Conservation (phyloP, 2,113 vertebrate species). For the Lanius collurio region DNA sequence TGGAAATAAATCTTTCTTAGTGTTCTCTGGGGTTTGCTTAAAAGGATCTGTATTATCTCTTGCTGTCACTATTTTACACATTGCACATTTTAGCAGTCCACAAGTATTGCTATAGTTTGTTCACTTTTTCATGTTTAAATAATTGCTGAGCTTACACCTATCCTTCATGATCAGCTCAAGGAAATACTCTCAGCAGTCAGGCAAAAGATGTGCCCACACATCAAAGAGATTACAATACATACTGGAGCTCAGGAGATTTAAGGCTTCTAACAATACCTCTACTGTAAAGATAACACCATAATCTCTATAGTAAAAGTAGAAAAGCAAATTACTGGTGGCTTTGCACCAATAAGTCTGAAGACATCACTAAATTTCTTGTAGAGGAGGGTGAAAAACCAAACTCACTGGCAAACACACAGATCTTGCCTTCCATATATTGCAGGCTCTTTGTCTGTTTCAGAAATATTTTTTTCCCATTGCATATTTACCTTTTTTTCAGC, state of each 20-base stretch:
- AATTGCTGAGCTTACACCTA: not conserved
- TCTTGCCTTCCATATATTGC: not conserved
- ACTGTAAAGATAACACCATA: not conserved
- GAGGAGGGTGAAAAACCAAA: not conserved
- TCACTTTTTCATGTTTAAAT: not conserved
- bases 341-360: not conserved
- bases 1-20: not conserved
- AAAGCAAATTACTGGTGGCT: not conserved
- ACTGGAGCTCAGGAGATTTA: not conserved
- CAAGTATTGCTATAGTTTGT: not conserved
- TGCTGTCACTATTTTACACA: not conserved
- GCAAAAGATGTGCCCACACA: not conserved
- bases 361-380: not conserved
- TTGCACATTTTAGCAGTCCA: not conserved
- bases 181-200: not conserved
- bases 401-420: not conserved
- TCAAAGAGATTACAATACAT: not conserved
- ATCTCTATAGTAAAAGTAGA: not conserved
- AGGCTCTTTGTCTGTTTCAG: not conserved
- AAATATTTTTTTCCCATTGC: not conserved
- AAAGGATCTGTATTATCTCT: not conserved
- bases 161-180: not conserved
- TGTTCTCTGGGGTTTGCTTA: not conserved
- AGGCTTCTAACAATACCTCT: not conserved
- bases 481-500: not conserved